Conservation (phyloP, 2,888 invertebrate genomes). For the Baronia brevicornis region DNA sequence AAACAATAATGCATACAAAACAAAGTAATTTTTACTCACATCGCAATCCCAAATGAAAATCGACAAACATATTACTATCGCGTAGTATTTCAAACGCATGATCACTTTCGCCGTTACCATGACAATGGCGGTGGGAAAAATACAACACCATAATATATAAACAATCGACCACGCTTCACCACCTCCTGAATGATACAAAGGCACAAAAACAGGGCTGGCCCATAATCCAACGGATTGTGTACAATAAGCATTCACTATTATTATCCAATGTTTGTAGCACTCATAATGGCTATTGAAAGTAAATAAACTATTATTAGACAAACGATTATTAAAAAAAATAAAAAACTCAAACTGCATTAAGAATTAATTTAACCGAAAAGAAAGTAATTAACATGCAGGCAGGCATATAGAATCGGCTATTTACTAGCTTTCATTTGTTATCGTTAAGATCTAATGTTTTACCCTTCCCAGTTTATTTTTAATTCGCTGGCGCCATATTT, state of each 20-base stretch:
- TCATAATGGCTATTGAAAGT: conserved; percentile 9
- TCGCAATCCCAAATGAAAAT: conserved; percentile 3
- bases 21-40: conserved; percentile 7
- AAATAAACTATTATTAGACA: neutral
- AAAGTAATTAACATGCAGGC: too few relatives aligned
- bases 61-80: conserved; percentile 8
- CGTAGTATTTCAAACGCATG: conserved; percentile 37
- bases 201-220: conserved; percentile 5
- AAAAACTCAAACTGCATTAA: too few relatives aligned
- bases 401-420: too few relatives aligned
- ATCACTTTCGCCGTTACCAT: conserved; percentile 23
- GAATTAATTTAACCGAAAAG: too few relatives aligned
- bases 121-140: conserved; percentile 26
- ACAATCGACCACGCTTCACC: conserved; percentile 41
- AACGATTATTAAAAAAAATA: neutral
- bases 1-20: too few relatives aligned
- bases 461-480: too few relatives aligned
- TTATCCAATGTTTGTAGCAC: conserved; percentile 9
- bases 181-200: conserved; percentile 18
- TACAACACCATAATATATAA: conserved; percentile 22
- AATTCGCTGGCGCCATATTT: too few relatives aligned
- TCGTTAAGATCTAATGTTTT: too few relatives aligned
- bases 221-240: conserved; percentile 3
- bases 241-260: conserved; percentile 10
- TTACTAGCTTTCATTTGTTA: too few relatives aligned